A percentile compares a stretch with the other conserved stretches of the same genome.
Conservation (phyloP, 2,888 invertebrate genomes). For the Papilio gigon region DNA sequence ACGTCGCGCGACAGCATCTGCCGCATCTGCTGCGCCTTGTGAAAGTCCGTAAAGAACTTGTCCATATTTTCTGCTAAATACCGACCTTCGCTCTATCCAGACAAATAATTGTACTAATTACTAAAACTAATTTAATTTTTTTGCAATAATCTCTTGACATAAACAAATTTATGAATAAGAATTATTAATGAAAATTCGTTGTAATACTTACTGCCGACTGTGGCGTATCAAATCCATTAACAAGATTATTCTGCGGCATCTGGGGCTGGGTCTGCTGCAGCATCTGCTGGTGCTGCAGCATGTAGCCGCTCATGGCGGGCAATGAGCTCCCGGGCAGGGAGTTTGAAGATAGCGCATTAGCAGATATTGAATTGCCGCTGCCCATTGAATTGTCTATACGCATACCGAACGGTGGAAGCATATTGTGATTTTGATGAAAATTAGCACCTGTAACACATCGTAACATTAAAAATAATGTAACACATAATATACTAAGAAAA, state of each 20-base stretch:
- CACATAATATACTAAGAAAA: too few relatives aligned
- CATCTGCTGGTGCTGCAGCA: conserved; percentile 68
- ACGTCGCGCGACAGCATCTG: conserved; percentile 64
- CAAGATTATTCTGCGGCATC: conserved; percentile 59
- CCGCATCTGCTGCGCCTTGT: conserved; percentile 83
- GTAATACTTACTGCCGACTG: conserved; percentile 64
- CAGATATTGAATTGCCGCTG: conserved; percentile 48
- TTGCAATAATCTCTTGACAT: too few relatives aligned
- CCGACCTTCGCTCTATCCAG: conserved; percentile 67
- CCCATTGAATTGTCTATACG: conserved; percentile 71
- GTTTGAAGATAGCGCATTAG: conserved; percentile 48
- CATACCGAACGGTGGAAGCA: conserved; percentile 80
- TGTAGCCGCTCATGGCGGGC: conserved; percentile 54
- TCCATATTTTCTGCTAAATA: conserved; percentile 82
- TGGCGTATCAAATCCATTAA: conserved; percentile 70
- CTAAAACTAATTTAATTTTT: too few relatives aligned
- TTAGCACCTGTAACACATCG: conserved; percentile 83
- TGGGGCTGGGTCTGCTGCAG: conserved; percentile 59
- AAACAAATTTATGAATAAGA: too few relatives aligned
- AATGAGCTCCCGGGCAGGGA: conserved; percentile 41
- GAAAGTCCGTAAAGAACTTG: conserved; percentile 88
- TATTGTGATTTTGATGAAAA: conserved; percentile 76
- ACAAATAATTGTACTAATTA: too few relatives aligned
- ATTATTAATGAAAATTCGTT: background rate
- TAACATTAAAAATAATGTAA: too few relatives aligned